Conservation (phyloP, 2,888 invertebrate species). For the Ormyrus nitidulus region DNA sequence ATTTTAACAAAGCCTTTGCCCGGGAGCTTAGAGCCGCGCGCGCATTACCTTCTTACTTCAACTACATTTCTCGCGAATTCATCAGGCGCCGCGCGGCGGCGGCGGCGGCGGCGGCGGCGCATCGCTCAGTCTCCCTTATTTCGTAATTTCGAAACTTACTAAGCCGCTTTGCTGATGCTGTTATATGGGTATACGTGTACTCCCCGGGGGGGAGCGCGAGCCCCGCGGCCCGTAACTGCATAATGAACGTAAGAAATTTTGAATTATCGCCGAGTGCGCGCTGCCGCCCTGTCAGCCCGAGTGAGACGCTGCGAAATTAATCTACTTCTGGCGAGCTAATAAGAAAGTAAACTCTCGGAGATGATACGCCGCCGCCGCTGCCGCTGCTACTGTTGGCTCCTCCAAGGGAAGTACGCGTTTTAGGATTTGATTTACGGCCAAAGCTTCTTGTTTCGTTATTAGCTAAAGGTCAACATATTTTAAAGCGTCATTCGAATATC, state of each 20-base stretch:
- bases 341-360: conserved; percentile 24
- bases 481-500: no score
- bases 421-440: no score
- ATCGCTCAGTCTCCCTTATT: conserved; percentile 45
- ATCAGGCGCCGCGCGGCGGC: conserved; percentile 5
- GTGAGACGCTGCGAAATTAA: conserved; percentile 12
- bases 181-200: no score
- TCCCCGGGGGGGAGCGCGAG: background rate
- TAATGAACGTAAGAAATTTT: conserved; percentile 52
- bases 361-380: background rate
- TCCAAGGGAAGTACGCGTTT: no score
- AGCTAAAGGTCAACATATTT: no score
- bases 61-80: conserved; percentile 48
- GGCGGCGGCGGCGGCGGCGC: background rate
- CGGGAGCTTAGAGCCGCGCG: conserved; percentile 26
- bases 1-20: conserved; percentile 36
- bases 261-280: conserved; percentile 42
- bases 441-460: no score
- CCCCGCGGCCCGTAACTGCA: conserved; percentile 33
- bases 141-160: conserved; percentile 51
- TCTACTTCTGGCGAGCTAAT: background rate
- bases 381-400: no score
- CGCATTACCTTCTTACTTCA: conserved; percentile 49
- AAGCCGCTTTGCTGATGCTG: conserved; percentile 39
- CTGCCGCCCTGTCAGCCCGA: background rate